phyloP scores from a whole-genome alignment of 2,888 invertebrate genomes.

The Pristionchus maxplancki region DNA sequence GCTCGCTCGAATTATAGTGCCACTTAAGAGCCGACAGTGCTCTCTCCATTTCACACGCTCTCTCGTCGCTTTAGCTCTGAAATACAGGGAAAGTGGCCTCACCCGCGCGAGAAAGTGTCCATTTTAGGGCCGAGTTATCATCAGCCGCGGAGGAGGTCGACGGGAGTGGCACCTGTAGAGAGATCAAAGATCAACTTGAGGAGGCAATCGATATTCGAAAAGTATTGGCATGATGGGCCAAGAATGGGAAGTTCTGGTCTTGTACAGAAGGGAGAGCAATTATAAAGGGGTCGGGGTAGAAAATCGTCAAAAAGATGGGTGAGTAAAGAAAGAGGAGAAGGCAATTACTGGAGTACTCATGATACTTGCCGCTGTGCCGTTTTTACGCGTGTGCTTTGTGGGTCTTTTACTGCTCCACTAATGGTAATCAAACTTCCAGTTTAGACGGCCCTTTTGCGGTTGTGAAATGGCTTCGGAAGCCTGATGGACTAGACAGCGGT shows the following conservation, averaged over 20 bases:
- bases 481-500: background rate
- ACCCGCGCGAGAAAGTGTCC: background rate
- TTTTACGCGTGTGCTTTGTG: constrained; percentile 18
- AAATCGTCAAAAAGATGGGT: constrained; percentile 20
- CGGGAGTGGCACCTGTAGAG: constrained; percentile 1
- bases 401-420: background rate
- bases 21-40: constrained; percentile 2
- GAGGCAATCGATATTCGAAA: background rate
- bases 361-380: background rate
- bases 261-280: background rate
- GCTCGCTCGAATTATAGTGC: constrained; percentile 15
- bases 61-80: background rate
- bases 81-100: background rate
- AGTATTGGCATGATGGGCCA: background rate
- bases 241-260: background rate
- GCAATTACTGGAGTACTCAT: constrained; percentile 30
- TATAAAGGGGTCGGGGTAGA: background rate
- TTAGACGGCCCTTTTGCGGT: background rate
- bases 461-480: background rate
- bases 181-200: background rate
- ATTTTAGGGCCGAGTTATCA: constrained; percentile 39
- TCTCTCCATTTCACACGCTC: background rate
- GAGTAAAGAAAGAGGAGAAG: background rate
- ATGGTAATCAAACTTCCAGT: background rate
- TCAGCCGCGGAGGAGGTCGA: background rate